Percentiles rank a stretch among this genome's conserved stretches.
phyloP scores from a whole-genome alignment of 2,888 invertebrate genomes.

The Caenorhabditis imperialis region DNA sequence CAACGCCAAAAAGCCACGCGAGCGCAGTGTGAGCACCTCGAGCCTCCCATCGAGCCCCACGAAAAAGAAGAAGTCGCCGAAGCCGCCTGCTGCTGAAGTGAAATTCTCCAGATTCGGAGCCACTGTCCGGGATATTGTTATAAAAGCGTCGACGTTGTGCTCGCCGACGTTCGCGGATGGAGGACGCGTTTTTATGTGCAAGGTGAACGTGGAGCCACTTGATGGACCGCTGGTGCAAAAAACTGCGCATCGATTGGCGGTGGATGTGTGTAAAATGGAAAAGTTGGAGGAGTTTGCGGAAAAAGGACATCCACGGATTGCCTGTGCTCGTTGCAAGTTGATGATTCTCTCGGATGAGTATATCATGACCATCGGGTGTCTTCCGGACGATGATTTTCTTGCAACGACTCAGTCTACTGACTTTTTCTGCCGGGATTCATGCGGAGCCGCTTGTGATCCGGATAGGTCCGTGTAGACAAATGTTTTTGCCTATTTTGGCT shows the following conservation, averaged over 20 bases:
- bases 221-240: slow-evolving; percentile 60
- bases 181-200: slow-evolving; percentile 71
- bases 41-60: slow-evolving; percentile 21
- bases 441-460: slow-evolving; percentile 67
- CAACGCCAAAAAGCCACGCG: slow-evolving; percentile 2
- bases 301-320: slow-evolving; percentile 12
- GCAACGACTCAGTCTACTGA: slow-evolving; percentile 67
- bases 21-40: slow-evolving; percentile 5
- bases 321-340: slow-evolving; percentile 25
- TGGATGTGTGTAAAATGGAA: slow-evolving; percentile 58
- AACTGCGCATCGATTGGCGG: slow-evolving; percentile 63
- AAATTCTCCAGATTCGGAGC: slow-evolving; percentile 41
- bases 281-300: slow-evolving; percentile 59
- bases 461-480: slow-evolving; percentile 31
- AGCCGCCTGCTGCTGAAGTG: slow-evolving; percentile 21
- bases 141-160: slow-evolving; percentile 76
- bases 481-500: background rate
- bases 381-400: slow-evolving; percentile 71
- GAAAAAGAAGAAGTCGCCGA: slow-evolving; percentile 31
- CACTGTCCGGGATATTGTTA: slow-evolving; percentile 59
- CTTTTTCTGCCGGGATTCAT: slow-evolving; percentile 69
- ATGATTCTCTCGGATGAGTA: slow-evolving; percentile 42
- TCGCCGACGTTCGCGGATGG: slow-evolving; percentile 74
- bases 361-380: slow-evolving; percentile 50
- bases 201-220: slow-evolving; percentile 58